Conservation (phyloP, 2,888 invertebrate species). For the Cecidostiba fungosa region DNA sequence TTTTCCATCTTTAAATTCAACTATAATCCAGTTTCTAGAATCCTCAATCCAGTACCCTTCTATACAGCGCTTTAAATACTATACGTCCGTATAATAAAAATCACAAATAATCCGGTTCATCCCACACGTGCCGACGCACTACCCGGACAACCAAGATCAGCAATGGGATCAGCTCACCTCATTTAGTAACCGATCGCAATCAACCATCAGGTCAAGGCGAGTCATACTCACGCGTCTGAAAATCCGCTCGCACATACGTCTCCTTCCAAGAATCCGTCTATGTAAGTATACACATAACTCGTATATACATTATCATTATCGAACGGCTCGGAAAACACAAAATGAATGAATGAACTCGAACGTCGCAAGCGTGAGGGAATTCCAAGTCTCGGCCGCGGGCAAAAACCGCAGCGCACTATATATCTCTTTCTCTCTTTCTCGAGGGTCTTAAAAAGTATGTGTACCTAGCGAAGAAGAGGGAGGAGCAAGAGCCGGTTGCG, state of each 20-base stretch:
- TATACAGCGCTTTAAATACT: not conserved
- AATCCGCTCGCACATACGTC: not conserved
- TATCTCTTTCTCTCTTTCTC: not conserved
- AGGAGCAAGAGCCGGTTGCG: conserved; percentile 29
- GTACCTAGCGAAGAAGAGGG: not conserved
- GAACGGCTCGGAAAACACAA: conserved; percentile 1
- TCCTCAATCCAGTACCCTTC: too few species aligned
- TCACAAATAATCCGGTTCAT: not conserved
- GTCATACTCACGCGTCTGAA: not conserved
- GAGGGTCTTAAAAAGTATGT: not conserved
- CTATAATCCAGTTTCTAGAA: too few species aligned
- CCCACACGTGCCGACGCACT: not conserved
- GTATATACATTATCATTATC: not conserved
- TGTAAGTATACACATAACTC: not conserved
- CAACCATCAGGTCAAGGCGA: not conserved
- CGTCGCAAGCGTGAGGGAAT: conserved; percentile 28
- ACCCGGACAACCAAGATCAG: not conserved
- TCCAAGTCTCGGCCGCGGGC: conserved; percentile 19
- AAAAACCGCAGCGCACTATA: not conserved
- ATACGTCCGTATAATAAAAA: not conserved
- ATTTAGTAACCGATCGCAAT: not conserved
- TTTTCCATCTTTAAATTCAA: too few species aligned
- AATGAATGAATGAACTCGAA: conserved; percentile 1
- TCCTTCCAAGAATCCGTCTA: not conserved
- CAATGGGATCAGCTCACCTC: not conserved